Conservation (phyloP, 2,113 vertebrate species). For the Urocolius indicus region DNA sequence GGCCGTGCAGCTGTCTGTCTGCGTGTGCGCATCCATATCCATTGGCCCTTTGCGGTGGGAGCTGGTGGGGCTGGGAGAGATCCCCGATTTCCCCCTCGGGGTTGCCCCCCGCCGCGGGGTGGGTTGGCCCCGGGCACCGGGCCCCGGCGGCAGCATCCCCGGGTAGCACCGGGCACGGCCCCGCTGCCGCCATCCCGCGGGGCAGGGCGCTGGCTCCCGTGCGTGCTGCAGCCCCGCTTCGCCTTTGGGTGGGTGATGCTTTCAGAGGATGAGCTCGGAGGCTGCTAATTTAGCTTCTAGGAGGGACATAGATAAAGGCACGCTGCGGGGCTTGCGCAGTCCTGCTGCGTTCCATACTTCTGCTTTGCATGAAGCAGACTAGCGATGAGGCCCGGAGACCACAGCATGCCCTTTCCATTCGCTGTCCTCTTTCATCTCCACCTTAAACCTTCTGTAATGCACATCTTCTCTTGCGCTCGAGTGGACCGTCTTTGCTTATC, state of each 20-base stretch:
- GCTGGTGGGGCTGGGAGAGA: neutral
- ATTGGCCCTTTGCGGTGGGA: neutral
- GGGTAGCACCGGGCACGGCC: neutral
- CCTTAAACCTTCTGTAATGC: neutral
- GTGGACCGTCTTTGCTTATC: too few species aligned
- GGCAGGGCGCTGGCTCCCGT: neutral
- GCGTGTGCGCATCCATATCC: accelerated
- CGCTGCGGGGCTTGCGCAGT: neutral
- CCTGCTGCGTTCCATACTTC: neutral
- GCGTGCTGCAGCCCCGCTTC: neutral
- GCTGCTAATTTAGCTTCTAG: neutral
- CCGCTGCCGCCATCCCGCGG: neutral
- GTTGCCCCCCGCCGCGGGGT: neutral
- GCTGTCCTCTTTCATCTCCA: neutral
- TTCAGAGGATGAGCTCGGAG: neutral
- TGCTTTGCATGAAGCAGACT: neutral
- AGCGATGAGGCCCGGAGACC: neutral
- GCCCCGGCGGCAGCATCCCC: neutral
- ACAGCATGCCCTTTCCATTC: neutral
- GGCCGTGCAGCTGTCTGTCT: neutral
- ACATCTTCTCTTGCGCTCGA: neutral
- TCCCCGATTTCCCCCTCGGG: neutral
- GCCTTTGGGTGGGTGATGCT: neutral
- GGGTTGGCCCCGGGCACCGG: neutral
- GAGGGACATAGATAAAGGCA: neutral